Base-by-base conservation (phyloP, 2,888 invertebrate genomes). In the Calephelis perditalis region DNA sequence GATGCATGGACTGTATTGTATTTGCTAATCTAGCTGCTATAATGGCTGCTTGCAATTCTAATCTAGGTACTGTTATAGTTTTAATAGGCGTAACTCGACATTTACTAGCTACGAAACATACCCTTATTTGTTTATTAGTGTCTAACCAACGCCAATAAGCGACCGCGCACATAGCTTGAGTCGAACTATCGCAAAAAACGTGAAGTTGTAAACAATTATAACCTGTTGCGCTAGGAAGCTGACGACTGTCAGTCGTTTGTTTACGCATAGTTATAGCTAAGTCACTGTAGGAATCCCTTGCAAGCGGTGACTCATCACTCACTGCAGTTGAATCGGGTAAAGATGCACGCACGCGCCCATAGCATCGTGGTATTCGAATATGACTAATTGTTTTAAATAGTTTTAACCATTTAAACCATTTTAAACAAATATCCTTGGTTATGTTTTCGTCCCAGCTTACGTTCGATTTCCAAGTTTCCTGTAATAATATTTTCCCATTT, bases 401-500 rank as follows among this genome's bases (percentile, higher is more conserved):
- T 26, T 26, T 26, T 26, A 26, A 26, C 26, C 26, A 26, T 26
- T 26, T 26, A 26, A 26, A 26, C 26, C 26, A 26, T 26, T 26
- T 26, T 26, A 26, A 26, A 26, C 26, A 26, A 26, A 26, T 26
- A 26, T 26, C 26, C 26, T 26, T 26, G 26, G 26, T 26, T 26
- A 26, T 26, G 26, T 26, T 26, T 26, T 26, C 57, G 8, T 56
- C 54, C 37, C 66, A 63, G n/a, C 15, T n/a, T 47, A 47, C 8
- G 10, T 47, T 47, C n/a, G 12, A 12, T 47, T 15, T 8, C 47
- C 47, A 47, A 47, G 47, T 47, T 12, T 47, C 47, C 60, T 70
- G 71, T 6, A 73, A 35, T 35, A 73, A 57, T 7, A 71, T 69
- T 62, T 65, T 67, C 7, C 65, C 70, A 12, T 68, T 62, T 7